phyloP scores from a whole-genome alignment of 2,888 invertebrate species.

The Gnatocerus cornutus region DNA sequence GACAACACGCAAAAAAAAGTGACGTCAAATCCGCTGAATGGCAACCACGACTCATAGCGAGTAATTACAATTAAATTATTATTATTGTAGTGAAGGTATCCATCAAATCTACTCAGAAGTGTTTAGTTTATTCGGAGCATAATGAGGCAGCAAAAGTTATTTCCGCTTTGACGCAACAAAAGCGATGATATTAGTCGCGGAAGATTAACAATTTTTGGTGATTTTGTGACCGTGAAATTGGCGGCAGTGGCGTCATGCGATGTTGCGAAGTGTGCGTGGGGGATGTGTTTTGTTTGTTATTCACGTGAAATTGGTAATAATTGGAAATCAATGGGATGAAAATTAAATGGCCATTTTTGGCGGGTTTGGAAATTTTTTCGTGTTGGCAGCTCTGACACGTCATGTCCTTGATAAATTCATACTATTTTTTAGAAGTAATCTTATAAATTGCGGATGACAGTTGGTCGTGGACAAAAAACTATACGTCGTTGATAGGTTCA shows the following conservation, averaged over 20 bases:
- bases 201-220: constrained; percentile 16
- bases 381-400: too few species aligned
- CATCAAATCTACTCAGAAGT: not conserved
- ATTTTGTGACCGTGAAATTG: constrained; percentile 9
- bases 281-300: too few species aligned
- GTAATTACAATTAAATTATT: constrained; percentile 7
- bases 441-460: too few species aligned
- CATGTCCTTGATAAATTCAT: too few species aligned
- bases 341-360: too few species aligned
- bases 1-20: not conserved
- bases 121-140: not conserved
- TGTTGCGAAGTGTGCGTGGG: not conserved
- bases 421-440: too few species aligned
- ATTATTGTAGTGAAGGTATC: not conserved
- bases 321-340: too few species aligned
- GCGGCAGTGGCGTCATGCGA: not conserved
- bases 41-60: constrained; percentile 6
- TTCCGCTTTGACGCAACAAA: constrained; percentile 20
- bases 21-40: not conserved
- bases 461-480: too few species aligned
- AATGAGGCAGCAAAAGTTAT: not conserved
- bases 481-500: too few species aligned
- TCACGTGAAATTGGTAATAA: too few species aligned
- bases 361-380: too few species aligned
- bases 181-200: constrained; percentile 13